Evolutionary conservation across 1,140 invertebrate genomes (phyloP).

Genomic region (Sycophaga agraensis): DNA sequence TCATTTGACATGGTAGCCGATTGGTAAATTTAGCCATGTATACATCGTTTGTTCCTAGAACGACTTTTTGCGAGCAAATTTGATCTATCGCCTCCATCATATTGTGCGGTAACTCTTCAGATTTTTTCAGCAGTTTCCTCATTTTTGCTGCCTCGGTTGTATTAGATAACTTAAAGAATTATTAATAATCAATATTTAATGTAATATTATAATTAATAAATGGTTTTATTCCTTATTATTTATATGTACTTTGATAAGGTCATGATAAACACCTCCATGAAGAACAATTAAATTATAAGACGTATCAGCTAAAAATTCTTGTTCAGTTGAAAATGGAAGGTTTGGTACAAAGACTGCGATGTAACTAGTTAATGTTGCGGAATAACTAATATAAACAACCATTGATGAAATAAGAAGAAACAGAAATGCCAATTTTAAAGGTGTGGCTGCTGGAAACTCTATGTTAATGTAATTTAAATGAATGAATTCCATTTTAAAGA

Average conservation of each 20-base stretch:
- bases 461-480: not conserved
- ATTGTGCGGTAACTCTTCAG: conserved; percentile 1
- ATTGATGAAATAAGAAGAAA: conserved; percentile 7
- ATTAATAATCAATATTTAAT: not conserved
- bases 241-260: conserved; percentile 12
- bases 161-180: not conserved
- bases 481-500: not conserved
- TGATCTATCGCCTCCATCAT: conserved; percentile 14
- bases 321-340: conserved; percentile 13
- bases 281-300: conserved; percentile 8
- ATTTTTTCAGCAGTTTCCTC: not conserved
- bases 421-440: conserved; percentile 10
- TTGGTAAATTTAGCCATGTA: conserved; percentile 11
- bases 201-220: not conserved
- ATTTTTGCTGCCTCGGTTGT: conserved; percentile 1
- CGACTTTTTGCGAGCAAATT: conserved; percentile 32
- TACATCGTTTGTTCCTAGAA: conserved; percentile 26
- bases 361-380: conserved; percentile 17
- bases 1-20: conserved; percentile 27
- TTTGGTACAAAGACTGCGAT: not conserved
- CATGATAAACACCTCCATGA: conserved; percentile 12
- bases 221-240: no score
- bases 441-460: conserved; percentile 15
- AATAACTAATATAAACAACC: conserved; percentile 12
- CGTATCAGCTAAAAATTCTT: conserved; percentile 4